These are phyloP conservation scores for Reticulitermes speratus DNA, from an alignment of 1,140 invertebrate genomes.

Conservation along the genomic window DNA sequence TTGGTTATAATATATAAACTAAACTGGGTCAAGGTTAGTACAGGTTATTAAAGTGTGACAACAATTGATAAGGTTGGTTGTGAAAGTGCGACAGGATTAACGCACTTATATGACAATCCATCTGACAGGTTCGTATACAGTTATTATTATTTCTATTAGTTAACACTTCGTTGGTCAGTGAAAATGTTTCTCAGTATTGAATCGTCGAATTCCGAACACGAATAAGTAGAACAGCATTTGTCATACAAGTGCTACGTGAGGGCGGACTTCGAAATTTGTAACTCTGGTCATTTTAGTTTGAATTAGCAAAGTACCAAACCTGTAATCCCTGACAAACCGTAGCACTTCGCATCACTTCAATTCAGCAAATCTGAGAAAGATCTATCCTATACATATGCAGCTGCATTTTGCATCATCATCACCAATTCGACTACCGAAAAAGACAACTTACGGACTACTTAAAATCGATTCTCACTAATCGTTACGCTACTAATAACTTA, in stretches of 20 bases:
- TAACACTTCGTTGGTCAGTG: too few species aligned
- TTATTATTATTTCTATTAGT: too few species aligned
- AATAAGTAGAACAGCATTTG: background rate
- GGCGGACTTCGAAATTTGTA: background rate
- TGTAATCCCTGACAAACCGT: background rate
- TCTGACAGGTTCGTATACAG: too few species aligned
- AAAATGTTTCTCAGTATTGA: too few species aligned
- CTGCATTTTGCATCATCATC: background rate
- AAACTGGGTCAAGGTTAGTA: background rate
- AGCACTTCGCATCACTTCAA: background rate
- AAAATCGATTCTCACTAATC: background rate
- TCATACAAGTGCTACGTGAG: background rate
- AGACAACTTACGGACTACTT: background rate
- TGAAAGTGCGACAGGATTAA: too few species aligned
- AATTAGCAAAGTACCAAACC: background rate
- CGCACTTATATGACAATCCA: too few species aligned
- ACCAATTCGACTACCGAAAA: background rate
- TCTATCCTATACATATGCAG: background rate
- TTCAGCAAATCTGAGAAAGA: background rate
- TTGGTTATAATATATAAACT: background rate
- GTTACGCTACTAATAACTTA: background rate
- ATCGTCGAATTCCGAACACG: too few species aligned
- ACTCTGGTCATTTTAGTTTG: background rate
- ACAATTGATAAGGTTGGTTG: too few species aligned
- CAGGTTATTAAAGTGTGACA: too few species aligned